Evolutionary conservation across 2,888 invertebrate species (phyloP), one percentile per base, ranked within the genome.

Genomic region (Sinelater perroti): DNA sequence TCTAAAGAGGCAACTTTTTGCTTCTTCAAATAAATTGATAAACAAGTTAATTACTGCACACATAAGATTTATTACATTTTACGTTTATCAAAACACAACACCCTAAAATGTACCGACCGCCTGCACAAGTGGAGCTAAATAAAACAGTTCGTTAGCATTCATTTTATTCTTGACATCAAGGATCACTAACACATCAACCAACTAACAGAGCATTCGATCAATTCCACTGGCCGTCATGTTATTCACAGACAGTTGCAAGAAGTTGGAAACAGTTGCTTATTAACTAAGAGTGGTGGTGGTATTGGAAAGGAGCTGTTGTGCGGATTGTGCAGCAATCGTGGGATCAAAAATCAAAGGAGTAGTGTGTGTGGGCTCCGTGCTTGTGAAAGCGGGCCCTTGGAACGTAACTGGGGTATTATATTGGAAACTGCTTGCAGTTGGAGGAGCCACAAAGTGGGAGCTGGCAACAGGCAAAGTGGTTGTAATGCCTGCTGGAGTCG

Each of bases 311-410:
- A 79, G 66, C 55, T 77, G 75, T 58, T 78, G 76, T 2, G 79
- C 79, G 3, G 77, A 77, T 58, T 72, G 70, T 2, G 78, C 78
- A 3, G 79, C 79, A 53, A 79, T 75, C 21, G 75, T 75, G 1
- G 78, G 77, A 67, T 79, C 77, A 63, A 73, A 78, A 55, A 78
- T 69, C 16, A 77, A 59, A 0, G 68, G 61, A 4, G 61, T 28
- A 4, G 70, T 49, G 20, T 57, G 46, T 46, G 57, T 13, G 28
- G 54, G 7, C 18, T 52, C 49, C 5, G 14, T 3, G 13, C 13
- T 28, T 16, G 26, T 26, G 7, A 30, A 18, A 17, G 16, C 11
- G 10, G 28, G 2, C n/a, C n/a, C n/a, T 28, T 44, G 44, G 10
- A 44, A 30, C 28, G 26, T 28, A 8, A 18, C n/a, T 13, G 44